Conservation (phyloP, 2,113 vertebrate genomes). For the Microtus montanus region DNA sequence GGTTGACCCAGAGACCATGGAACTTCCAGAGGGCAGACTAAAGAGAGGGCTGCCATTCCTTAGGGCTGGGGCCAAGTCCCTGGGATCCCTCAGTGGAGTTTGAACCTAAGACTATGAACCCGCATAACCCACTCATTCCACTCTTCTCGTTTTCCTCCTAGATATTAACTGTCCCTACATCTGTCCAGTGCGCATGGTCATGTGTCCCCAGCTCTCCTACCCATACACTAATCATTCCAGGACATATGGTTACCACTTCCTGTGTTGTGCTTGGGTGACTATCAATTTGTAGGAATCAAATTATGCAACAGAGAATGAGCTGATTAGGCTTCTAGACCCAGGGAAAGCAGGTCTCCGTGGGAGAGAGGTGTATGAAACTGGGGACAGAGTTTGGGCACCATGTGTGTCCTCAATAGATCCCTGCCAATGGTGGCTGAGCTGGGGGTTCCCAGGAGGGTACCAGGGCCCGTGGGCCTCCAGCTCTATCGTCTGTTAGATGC, state of each 20-base stretch:
- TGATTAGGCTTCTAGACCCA: too few species aligned
- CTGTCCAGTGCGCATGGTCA: too few species aligned
- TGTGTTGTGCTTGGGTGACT: not conserved
- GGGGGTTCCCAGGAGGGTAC: not conserved
- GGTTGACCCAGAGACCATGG: not conserved
- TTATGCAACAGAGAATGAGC: not conserved
- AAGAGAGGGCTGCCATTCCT: not conserved
- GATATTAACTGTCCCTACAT: not conserved
- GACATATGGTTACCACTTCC: slow-evolving; percentile 19
- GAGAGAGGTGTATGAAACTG: not conserved
- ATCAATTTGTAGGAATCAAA: slow-evolving; percentile 22
- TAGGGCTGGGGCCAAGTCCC: not conserved
- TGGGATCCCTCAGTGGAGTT: not conserved
- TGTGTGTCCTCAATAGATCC: not conserved
- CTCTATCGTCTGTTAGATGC: not conserved
- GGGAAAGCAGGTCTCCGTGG: not conserved
- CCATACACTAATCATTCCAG: not conserved
- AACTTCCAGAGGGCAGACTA: too few species aligned
- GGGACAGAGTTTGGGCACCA: not conserved
- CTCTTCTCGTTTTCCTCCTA: not conserved
- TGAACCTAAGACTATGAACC: not conserved
- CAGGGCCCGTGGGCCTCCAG: not conserved
- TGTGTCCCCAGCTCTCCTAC: not conserved
- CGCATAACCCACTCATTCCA: not conserved
- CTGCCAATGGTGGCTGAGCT: not conserved